Evolutionary conservation across 2,888 invertebrate species (phyloP).

Genomic region (Ophioninae sp.): DNA sequence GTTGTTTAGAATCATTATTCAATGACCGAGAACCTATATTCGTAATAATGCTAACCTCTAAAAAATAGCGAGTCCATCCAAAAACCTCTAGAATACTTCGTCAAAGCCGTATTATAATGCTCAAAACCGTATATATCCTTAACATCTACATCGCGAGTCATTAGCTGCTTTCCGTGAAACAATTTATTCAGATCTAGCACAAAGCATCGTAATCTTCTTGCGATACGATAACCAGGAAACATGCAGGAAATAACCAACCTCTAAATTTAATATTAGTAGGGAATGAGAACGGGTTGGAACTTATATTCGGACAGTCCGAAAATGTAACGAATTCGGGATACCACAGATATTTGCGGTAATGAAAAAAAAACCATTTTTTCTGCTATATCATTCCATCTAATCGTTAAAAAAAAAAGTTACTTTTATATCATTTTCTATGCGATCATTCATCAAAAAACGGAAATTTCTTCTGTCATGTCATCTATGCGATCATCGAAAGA

Average conservation of each 20-base stretch:
- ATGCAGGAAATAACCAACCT: background rate
- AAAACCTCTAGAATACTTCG: too few relatives aligned
- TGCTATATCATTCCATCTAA: too few relatives aligned
- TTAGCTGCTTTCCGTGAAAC: slow-evolving; percentile 33
- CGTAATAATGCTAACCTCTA: too few relatives aligned
- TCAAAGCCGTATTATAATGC: background rate
- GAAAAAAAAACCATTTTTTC: background rate
- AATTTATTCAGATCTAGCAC: slow-evolving; percentile 6
- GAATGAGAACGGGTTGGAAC: background rate
- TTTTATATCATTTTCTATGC: too few relatives aligned
- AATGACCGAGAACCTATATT: too few relatives aligned
- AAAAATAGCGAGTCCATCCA: too few relatives aligned
- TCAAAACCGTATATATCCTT: background rate
- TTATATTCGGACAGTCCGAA: background rate
- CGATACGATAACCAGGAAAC: slow-evolving; percentile 41
- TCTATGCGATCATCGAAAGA: too few relatives aligned
- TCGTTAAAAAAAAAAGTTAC: too few relatives aligned
- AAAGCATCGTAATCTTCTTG: slow-evolving; percentile 39
- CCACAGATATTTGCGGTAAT: background rate
- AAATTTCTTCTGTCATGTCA: too few relatives aligned
- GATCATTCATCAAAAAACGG: too few relatives aligned
- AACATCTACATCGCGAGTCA: background rate
- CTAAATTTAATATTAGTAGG: background rate
- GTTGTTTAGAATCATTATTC: too few relatives aligned
- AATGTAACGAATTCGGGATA: background rate